Conservation (phyloP, 2,113 vertebrate species). For the Thamnophis sirtalis region DNA sequence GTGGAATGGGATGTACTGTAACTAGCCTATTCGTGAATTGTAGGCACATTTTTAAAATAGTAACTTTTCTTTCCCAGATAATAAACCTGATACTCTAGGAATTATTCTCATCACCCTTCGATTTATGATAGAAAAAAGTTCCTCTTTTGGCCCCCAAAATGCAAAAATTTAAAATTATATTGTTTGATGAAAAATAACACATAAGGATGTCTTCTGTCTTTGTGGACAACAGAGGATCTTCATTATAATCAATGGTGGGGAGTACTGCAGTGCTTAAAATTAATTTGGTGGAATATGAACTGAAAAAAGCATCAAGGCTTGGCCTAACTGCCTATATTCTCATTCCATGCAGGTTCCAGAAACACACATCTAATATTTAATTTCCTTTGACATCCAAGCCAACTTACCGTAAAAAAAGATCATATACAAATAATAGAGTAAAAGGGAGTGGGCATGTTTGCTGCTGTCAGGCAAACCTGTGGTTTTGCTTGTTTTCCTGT, state of each 20-base stretch:
- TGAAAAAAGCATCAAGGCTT: neutral
- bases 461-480: neutral
- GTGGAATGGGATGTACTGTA: neutral
- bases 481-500: neutral
- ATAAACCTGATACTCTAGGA: neutral
- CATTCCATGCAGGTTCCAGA: neutral
- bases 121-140: neutral
- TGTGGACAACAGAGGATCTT: neutral
- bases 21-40: neutral
- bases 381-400: neutral
- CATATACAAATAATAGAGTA: neutral
- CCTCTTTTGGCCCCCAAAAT: neutral
- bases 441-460: neutral
- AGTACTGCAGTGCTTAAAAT: neutral
- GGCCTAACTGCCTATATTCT: neutral
- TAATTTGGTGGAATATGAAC: neutral
- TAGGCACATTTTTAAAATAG: neutral
- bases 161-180: neutral
- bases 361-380: neutral
- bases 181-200: neutral
- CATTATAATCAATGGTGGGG: neutral
- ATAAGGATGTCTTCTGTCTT: neutral
- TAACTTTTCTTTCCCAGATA: neutral
- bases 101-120: neutral
- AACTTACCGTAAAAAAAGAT: neutral